Base-by-base conservation (phyloP, 2,888 invertebrate genomes). In the Drosophila meridiana region DNA sequence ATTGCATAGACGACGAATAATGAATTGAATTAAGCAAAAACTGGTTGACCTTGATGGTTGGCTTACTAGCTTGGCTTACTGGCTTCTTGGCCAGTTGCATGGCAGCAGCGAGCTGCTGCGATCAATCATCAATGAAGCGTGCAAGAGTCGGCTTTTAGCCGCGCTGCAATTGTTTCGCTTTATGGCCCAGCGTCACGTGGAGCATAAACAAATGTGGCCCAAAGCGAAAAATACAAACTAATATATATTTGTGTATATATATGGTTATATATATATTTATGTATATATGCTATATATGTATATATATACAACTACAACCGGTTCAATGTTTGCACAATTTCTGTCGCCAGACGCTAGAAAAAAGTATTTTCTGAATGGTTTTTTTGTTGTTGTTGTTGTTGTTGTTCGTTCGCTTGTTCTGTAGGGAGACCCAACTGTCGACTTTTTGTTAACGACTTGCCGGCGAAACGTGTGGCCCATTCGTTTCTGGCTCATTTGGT, bases 301-400 rank as follows among this genome's bases (percentile, higher is more conserved):
- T 72, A 53, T 72, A 53, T 67, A 86, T 69, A 73, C 83, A 80
- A 84, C 85, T 84, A 89, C 78, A 90, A 85, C 85, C 85, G 85
- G 85, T 90, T 90, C 87, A 85, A 83, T 85, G 87, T 90, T 90
- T 85, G 89, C 89, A 90, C 90, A 90, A 81, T 73, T 73, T 69
- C 57, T 69, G 88, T 85, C 90, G 83, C 88, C 90, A 89, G 86
- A 74, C 83, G 68, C 42, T 70, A 26, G 42, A 47, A 47, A 56
- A 82, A 77, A 69, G 6, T 26, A 36, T 87, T 80, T 84, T 80
- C 83, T 84, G 88, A 89, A 87, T 84, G 84, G 77, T 6, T 68
- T 42, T 68, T 42, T 55, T 36, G 38, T 13, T 43, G 20, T 40
- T 42, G n/a, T 3, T 34, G 13, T 26, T 61, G 34, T 58, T 58